These are phyloP conservation scores for Sebastes wilsoni DNA, from an alignment of 2,797 vertebrate genomes.

Conservation along the genomic window DNA sequence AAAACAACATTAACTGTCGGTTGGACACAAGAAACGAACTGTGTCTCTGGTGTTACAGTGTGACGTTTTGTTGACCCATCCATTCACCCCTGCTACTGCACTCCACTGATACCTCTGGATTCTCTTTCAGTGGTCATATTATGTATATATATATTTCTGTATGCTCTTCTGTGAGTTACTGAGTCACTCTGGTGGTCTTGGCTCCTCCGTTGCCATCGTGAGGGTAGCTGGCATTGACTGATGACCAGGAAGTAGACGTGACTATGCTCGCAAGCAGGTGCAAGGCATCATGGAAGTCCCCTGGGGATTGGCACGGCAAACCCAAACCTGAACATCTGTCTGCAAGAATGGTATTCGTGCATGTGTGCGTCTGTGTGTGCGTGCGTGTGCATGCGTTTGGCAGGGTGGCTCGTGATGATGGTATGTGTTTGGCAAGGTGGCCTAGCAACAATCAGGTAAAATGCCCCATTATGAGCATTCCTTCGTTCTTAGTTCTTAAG, in stretches of 20 bases:
- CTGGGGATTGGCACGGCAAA: conserved; percentile 23
- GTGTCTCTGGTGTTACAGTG: background rate
- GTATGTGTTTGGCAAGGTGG: conserved; percentile 62
- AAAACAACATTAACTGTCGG: background rate
- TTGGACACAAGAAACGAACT: background rate
- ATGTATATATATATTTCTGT: background rate
- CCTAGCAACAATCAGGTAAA: conserved; percentile 72
- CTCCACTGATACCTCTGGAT: too few relatives aligned
- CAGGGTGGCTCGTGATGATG: conserved; percentile 28
- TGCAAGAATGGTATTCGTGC: conserved; percentile 6
- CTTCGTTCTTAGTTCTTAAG: conserved; percentile 42
- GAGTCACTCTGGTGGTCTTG: conserved; percentile 4
- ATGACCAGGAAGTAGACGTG: conserved; percentile 49
- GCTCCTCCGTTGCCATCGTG: conserved; percentile 7
- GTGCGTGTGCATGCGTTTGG: conserved; percentile 33
- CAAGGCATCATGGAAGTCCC: conserved; percentile 52
- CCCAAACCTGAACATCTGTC: conserved; percentile 62
- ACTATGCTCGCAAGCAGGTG: conserved; percentile 57
- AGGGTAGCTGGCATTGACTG: conserved; percentile 37
- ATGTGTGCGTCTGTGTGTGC: background rate
- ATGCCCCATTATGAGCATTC: conserved; percentile 72
- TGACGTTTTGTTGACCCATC: background rate
- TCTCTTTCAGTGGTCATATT: background rate
- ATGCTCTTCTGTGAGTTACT: background rate
- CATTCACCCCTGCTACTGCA: background rate